These are phyloP conservation scores for Linnaemya vulpina DNA, from an alignment of 2,888 invertebrate species.

Conservation along the genomic window DNA sequence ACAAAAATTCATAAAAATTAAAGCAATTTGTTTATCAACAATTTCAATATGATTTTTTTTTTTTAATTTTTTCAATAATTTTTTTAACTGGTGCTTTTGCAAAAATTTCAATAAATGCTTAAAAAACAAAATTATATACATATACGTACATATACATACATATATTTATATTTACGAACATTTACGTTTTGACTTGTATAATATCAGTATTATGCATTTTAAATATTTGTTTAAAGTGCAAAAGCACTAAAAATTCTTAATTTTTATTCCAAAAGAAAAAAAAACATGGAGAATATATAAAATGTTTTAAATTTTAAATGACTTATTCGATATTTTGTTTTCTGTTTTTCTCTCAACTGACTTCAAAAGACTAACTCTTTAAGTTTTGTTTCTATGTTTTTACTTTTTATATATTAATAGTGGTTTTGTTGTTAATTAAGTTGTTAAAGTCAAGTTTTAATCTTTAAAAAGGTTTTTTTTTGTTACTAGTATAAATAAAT, in stretches of 20 bases:
- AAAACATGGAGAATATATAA: no score
- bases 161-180: conserved; percentile 22
- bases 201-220: conserved; percentile 3
- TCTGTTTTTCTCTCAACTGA: background rate
- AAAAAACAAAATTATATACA: conserved; percentile 23
- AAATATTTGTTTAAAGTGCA: conserved; percentile 55
- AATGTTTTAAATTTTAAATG: conserved; percentile 18
- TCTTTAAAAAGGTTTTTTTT: conserved; percentile 40
- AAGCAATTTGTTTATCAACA: conserved; percentile 60
- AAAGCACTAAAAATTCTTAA: conserved; percentile 61
- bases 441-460: conserved; percentile 45
- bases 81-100: conserved; percentile 62
- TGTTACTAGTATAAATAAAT: conserved; percentile 7
- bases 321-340: conserved; percentile 39
- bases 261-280: conserved; percentile 44
- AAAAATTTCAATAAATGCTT: conserved; percentile 58
- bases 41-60: conserved; percentile 42
- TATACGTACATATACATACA: conserved; percentile 22
- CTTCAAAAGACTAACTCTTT: conserved; percentile 26
- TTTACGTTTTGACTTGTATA: conserved; percentile 38
- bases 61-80: conserved; percentile 19
- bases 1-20: conserved; percentile 66
- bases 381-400: background rate
- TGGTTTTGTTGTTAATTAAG: conserved; percentile 32
- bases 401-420: conserved; percentile 22